A percentile compares a stretch with the other conserved stretches of the same genome.
Conservation (phyloP, 2,797 vertebrate species). For the Pyrocephalus nanus region DNA sequence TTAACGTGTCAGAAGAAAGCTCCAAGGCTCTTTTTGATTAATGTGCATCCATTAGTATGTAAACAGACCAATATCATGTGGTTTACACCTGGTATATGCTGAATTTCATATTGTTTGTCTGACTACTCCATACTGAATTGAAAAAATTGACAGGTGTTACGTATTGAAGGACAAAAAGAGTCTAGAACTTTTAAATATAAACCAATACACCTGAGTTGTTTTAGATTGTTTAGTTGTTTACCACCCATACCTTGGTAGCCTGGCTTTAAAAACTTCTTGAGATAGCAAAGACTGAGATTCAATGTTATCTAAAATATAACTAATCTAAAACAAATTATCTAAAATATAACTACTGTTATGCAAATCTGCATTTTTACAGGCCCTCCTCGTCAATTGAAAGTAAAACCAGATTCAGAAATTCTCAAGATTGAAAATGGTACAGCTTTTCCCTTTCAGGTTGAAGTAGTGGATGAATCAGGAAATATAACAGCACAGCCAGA, state of each 20-base stretch:
- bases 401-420: slow-evolving; percentile 77
- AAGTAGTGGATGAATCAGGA: slow-evolving; percentile 86
- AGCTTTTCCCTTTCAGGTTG: slow-evolving; percentile 79
- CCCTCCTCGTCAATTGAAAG: slow-evolving; percentile 76
- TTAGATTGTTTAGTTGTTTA: not conserved
- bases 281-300: not conserved
- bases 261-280: not conserved
- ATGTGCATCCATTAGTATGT: not conserved
- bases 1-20: not conserved
- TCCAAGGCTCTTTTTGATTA: not conserved
- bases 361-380: slow-evolving; percentile 72
- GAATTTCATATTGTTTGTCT: not conserved
- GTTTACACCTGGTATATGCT: not conserved
- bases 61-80: not conserved
- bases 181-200: not conserved
- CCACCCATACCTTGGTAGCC: not conserved
- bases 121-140: not conserved
- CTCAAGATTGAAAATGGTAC: slow-evolving; percentile 85
- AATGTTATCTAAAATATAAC: not conserved
- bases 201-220: not conserved
- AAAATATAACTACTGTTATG: not conserved
- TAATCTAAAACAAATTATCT: not conserved
- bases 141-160: not conserved
- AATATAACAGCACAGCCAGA: slow-evolving; percentile 85
- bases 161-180: not conserved